Evolutionary conservation across 1,140 invertebrate species (phyloP).

Genomic region (Pectinophora gossypiella): DNA sequence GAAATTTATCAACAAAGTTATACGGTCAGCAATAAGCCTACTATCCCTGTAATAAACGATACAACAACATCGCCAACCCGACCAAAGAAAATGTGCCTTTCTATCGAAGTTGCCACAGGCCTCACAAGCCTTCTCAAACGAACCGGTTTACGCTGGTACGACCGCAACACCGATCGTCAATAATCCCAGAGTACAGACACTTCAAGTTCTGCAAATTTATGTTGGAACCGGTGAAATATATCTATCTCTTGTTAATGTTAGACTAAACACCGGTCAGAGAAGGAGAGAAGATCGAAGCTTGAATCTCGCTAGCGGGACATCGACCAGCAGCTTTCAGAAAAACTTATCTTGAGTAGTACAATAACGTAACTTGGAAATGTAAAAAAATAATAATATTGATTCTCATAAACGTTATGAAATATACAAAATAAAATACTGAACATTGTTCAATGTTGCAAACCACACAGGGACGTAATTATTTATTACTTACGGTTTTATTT

Average conservation of each 20-base stretch:
- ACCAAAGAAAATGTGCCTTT: conserved; percentile 30
- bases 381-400: no score
- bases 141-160: conserved; percentile 51
- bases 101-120: conserved; percentile 20
- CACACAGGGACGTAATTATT: no score
- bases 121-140: conserved; percentile 39
- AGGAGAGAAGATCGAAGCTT: conserved; percentile 41
- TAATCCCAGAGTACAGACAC: conserved; percentile 62
- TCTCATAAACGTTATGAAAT: no score
- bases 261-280: conserved; percentile 26
- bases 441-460: no score
- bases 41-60: conserved; percentile 32
- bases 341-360: conserved; percentile 40
- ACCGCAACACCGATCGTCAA: conserved; percentile 60
- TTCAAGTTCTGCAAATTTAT: conserved; percentile 64
- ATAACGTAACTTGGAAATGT: conserved; percentile 42
- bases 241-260: conserved; percentile 41
- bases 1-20: no score
- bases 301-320: conserved; percentile 69
- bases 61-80: conserved; percentile 33
- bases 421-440: no score
- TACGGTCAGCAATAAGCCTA: no score
- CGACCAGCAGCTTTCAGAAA: conserved; percentile 74
- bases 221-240: conserved; percentile 23
- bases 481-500: no score